Evolutionary conservation across 2,888 invertebrate genomes (phyloP).

Genomic region (Byasa hedistus): DNA sequence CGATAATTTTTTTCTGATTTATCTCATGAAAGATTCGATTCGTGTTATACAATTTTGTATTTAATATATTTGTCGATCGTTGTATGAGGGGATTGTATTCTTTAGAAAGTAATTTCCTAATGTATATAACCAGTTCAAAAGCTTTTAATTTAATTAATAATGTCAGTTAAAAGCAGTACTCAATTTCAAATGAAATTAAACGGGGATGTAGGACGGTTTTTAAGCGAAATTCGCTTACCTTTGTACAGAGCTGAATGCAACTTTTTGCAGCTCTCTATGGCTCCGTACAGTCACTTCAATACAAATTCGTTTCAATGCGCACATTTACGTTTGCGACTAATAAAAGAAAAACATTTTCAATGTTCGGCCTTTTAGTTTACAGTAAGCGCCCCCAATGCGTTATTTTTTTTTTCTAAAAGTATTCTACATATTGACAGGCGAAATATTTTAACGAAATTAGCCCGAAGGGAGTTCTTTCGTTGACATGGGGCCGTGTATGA

Average conservation of each 20-base stretch:
- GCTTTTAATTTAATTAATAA: slow-evolving; percentile 18
- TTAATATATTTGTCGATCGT: background rate
- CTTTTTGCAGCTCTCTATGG: slow-evolving; percentile 22
- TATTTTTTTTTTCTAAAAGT: slow-evolving; percentile 29
- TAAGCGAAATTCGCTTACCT: slow-evolving; percentile 25
- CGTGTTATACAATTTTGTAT: too few species aligned
- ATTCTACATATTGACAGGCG: slow-evolving; percentile 41
- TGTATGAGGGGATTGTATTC: background rate
- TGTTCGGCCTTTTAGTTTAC: slow-evolving; percentile 25
- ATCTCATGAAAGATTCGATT: too few species aligned
- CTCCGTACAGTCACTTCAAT: slow-evolving; percentile 23
- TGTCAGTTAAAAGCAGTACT: slow-evolving; percentile 14
- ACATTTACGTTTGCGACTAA: slow-evolving; percentile 28
- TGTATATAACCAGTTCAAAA: background rate
- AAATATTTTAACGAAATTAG: slow-evolving; percentile 75
- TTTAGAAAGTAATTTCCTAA: slow-evolving; percentile 1
- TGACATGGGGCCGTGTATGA: slow-evolving; percentile 68
- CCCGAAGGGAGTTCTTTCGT: slow-evolving; percentile 61
- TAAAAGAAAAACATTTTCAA: slow-evolving; percentile 31
- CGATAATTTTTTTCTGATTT: too few species aligned
- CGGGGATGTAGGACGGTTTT: slow-evolving; percentile 21
- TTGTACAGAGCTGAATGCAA: slow-evolving; percentile 28
- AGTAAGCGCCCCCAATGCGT: slow-evolving; percentile 14
- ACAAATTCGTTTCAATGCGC: slow-evolving; percentile 29
- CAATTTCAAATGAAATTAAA: slow-evolving; percentile 24